Conservation (phyloP, 2,888 invertebrate genomes). For the Oxytorus armatus region DNA sequence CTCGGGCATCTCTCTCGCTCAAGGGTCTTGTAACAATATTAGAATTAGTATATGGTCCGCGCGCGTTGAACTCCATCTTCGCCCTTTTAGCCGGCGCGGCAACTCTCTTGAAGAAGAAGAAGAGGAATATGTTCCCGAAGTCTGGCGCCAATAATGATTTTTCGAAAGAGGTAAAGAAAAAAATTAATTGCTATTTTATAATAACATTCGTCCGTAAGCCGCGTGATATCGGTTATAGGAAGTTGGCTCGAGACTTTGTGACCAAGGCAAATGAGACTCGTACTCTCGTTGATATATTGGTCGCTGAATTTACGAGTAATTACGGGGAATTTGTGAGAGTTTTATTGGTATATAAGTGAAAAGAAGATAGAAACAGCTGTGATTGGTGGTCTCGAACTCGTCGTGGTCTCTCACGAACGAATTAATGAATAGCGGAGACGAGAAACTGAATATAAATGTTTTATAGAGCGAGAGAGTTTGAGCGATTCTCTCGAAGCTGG, state of each 20-base stretch:
- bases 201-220: constrained; percentile 21
- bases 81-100: neutral
- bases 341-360: constrained; percentile 56
- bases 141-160: constrained; percentile 39
- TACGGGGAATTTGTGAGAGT: constrained; percentile 48
- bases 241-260: neutral
- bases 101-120: neutral
- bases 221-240: constrained; percentile 2
- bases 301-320: constrained; percentile 57
- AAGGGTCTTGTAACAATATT: constrained; percentile 61
- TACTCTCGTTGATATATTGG: constrained; percentile 22
- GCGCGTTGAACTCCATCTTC: constrained; percentile 28
- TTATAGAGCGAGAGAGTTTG: constrained; percentile 38
- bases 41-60: constrained; percentile 56
- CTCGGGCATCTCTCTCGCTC: constrained; percentile 29
- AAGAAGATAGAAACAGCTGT: constrained; percentile 55
- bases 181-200: constrained; percentile 21
- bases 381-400: constrained; percentile 34
- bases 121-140: constrained; percentile 15
- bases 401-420: constrained; percentile 44
- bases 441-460: constrained; percentile 24
- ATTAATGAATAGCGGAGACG: constrained; percentile 53
- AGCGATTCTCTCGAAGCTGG: constrained; percentile 10
- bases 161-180: constrained; percentile 24
- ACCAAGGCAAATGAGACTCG: constrained; percentile 44